Evolutionary conservation across 2,888 invertebrate species (phyloP).

Genomic region (Prostheceraeus crozeri): DNA sequence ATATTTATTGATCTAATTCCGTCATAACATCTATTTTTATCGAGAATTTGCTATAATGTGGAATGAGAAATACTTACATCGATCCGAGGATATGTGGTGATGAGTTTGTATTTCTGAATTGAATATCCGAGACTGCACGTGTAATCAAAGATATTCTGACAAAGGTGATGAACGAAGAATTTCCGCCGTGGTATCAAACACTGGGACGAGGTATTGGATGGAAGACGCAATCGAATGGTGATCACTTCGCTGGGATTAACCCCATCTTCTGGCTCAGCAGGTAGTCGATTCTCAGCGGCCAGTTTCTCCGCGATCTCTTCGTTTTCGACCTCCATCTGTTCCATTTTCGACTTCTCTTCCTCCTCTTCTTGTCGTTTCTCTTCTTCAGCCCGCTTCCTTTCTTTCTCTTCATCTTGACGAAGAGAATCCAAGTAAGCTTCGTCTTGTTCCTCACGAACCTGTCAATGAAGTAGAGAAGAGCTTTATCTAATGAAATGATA

Average conservation of each 20-base stretch:
- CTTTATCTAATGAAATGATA: too few species aligned
- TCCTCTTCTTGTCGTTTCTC: conserved; percentile 12
- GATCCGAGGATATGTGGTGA: conserved; percentile 36
- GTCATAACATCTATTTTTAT: too few species aligned
- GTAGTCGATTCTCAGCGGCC: conserved; percentile 1
- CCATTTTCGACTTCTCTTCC: conserved; percentile 8
- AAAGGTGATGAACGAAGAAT: conserved; percentile 22
- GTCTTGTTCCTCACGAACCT: conserved; percentile 27
- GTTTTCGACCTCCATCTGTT: conserved; percentile 7
- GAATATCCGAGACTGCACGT: conserved; percentile 33
- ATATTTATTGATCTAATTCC: too few species aligned
- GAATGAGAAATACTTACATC: conserved; percentile 34
- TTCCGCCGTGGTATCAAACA: conserved; percentile 4
- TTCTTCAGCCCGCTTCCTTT: not conserved
- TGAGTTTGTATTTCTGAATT: conserved; percentile 27
- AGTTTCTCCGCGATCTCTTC: not conserved
- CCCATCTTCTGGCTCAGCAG: conserved; percentile 23
- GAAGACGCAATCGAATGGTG: conserved; percentile 11
- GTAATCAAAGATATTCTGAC: conserved; percentile 20
- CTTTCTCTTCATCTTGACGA: conserved; percentile 18
- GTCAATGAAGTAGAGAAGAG: too few species aligned
- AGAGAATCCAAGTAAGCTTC: conserved; percentile 32
- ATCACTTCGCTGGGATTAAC: not conserved
- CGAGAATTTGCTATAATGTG: too few species aligned
- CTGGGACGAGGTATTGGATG: conserved; percentile 4